Evolutionary conservation across 2,888 invertebrate genomes (phyloP).

Genomic region (Dyspetes luteomarginatus): DNA sequence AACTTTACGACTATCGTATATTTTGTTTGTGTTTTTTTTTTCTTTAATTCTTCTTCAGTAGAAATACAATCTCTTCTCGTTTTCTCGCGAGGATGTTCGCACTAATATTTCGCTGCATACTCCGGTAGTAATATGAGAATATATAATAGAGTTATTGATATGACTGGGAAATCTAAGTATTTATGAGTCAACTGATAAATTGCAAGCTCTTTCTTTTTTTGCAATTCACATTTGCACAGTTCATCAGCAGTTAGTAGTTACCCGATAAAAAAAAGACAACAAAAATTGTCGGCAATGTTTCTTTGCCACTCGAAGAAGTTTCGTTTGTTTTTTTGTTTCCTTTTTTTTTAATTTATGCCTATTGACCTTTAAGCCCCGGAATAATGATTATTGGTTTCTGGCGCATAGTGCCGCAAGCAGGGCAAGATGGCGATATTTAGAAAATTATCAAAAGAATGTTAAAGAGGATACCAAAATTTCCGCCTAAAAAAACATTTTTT

Average conservation of each 20-base stretch:
- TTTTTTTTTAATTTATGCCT: not conserved
- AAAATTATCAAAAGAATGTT: too few relatives aligned
- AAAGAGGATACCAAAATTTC: too few relatives aligned
- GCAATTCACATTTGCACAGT: constrained; percentile 19
- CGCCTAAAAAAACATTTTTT: too few relatives aligned
- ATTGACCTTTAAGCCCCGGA: constrained; percentile 5
- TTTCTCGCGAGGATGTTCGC: not conserved
- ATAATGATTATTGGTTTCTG: constrained; percentile 5
- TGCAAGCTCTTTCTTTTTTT: constrained; percentile 36
- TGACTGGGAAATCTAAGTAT: constrained; percentile 58
- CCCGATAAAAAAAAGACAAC: constrained; percentile 22
- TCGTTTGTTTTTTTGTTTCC: constrained; percentile 14
- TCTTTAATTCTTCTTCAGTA: not conserved
- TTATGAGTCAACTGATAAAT: constrained; percentile 12
- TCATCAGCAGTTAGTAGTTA: constrained; percentile 8
- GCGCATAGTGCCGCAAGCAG: not conserved
- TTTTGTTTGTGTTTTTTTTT: not conserved
- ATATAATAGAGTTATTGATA: constrained; percentile 59
- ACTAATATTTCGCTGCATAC: not conserved
- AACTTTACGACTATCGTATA: not conserved
- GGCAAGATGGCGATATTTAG: too few relatives aligned
- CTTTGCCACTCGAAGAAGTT: constrained; percentile 38
- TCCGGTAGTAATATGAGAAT: constrained; percentile 34
- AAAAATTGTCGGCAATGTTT: constrained; percentile 21
- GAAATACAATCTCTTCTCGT: not conserved